Evolutionary conservation across 2,113 vertebrate genomes (phyloP).

Genomic region (Connochaetes taurinus): DNA sequence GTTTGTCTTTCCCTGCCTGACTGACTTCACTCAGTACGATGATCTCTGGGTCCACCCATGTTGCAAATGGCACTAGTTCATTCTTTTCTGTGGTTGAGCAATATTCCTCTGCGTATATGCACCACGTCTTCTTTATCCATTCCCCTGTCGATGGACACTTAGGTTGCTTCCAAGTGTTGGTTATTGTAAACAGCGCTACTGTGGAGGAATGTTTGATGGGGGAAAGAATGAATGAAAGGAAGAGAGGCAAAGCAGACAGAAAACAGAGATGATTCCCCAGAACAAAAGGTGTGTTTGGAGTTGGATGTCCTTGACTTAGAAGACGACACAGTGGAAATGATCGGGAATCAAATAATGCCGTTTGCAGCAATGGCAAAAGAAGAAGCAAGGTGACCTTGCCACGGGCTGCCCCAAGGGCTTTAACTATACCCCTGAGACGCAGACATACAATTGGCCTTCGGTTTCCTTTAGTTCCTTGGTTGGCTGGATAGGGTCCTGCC

Average conservation of each 20-base stretch:
- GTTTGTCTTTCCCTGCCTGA: neutral
- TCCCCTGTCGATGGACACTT: neutral
- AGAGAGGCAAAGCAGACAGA: neutral
- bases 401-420: fast-evolving
- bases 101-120: too few species aligned
- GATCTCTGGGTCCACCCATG: neutral
- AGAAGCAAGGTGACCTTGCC: fast-evolving
- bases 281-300: fast-evolving
- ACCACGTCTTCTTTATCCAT: neutral
- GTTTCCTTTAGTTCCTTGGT: fast-evolving
- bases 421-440: fast-evolving
- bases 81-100: neutral
- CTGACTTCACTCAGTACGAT: neutral
- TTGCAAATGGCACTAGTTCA: neutral
- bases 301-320: fast-evolving
- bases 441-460: fast-evolving
- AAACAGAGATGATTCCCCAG: too few species aligned
- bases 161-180: neutral
- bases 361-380: neutral
- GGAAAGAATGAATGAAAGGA: neutral
- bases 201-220: too few species aligned
- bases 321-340: neutral
- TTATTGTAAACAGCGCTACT: neutral
- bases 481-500: neutral
- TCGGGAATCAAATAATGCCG: neutral